Evolutionary conservation across 2,113 vertebrate species (phyloP).

Genomic region (Pongo pygmaeus): DNA sequence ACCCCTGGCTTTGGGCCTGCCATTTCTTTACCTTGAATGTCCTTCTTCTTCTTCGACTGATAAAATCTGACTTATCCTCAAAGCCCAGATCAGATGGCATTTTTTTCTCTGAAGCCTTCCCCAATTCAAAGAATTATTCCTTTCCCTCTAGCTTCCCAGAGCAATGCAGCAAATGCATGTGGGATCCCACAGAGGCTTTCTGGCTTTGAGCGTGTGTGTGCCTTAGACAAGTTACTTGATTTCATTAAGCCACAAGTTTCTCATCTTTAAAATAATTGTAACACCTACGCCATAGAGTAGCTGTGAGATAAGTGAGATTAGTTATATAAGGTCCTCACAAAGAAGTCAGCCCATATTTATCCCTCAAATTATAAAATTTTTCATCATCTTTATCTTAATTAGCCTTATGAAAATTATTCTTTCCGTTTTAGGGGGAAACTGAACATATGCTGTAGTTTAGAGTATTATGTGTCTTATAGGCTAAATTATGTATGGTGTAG

Average conservation of each 20-base stretch:
- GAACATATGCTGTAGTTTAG: neutral
- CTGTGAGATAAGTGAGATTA: constrained; percentile 1
- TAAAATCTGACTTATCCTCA: neutral
- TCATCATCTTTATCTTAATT: neutral
- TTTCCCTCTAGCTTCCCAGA: neutral
- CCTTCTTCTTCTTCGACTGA: neutral
- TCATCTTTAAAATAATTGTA: neutral
- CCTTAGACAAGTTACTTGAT: neutral
- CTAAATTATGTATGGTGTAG: neutral
- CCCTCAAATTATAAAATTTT: neutral
- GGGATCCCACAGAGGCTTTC: neutral
- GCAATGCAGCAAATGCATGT: neutral
- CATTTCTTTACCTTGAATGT: neutral
- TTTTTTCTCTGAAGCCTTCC: neutral
- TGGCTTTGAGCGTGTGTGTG: neutral
- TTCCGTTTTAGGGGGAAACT: neutral
- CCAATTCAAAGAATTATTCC: neutral
- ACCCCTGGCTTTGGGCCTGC: neutral
- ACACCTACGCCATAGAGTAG: neutral
- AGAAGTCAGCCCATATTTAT: neutral
- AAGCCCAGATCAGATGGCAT: neutral
- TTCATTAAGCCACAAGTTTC: neutral
- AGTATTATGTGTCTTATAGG: neutral
- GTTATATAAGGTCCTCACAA: neutral
- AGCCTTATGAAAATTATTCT: neutral